phyloP scores from a whole-genome alignment of 2,113 vertebrate genomes.

The Oreotrochilus melanogaster region DNA sequence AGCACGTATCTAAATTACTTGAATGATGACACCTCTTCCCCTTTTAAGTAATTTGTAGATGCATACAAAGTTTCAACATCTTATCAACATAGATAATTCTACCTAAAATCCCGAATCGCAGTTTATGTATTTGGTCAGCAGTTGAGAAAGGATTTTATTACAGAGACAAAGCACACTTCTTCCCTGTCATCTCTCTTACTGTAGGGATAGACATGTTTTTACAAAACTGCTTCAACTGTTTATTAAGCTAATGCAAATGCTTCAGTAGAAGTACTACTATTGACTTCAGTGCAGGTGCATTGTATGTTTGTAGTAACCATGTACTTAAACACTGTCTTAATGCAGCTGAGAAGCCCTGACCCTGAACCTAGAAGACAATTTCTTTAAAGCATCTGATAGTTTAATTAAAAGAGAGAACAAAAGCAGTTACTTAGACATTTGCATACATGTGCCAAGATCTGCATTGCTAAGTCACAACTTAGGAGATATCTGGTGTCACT shows the following conservation, averaged over 20 bases:
- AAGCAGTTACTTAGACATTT: background rate
- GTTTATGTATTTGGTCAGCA: background rate
- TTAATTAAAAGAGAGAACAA: background rate
- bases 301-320: background rate
- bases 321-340: background rate
- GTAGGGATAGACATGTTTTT: background rate
- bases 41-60: background rate
- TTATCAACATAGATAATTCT: background rate
- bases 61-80: background rate
- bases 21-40: background rate
- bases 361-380: background rate
- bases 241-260: background rate
- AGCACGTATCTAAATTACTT: background rate
- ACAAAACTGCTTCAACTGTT: background rate
- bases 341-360: background rate
- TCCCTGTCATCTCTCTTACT: background rate
- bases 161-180: background rate
- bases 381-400: background rate
- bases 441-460: background rate
- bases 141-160: background rate
- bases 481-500: slow-evolving; percentile 34
- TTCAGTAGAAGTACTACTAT: background rate
- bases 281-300: background rate
- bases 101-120: background rate
- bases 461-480: background rate